Evolutionary conservation across 2,113 vertebrate species (phyloP).

Genomic region (Psittacara wagleri): DNA sequence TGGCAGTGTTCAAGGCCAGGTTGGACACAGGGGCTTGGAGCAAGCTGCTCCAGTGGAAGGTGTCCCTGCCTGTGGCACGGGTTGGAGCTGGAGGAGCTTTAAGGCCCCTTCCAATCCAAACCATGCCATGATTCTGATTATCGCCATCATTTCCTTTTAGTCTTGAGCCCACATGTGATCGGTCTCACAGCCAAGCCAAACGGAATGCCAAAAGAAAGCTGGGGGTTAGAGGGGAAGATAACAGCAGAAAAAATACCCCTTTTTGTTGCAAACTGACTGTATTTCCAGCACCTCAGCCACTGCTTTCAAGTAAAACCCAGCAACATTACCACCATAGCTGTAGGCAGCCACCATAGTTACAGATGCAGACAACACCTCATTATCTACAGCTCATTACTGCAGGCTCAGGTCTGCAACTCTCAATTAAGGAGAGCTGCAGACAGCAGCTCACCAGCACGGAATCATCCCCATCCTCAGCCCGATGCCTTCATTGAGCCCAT

Average conservation of each 20-base stretch:
- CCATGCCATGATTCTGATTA: neutral
- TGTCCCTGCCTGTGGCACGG: neutral
- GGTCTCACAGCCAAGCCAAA: neutral
- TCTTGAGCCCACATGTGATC: fast-evolving
- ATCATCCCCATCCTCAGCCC: neutral
- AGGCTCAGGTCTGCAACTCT: conserved; percentile 33
- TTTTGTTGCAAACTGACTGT: neutral
- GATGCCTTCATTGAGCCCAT: neutral
- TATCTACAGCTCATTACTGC: conserved; percentile 37
- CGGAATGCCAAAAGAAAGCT: fast-evolving
- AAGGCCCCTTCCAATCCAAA: neutral
- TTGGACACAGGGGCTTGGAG: too few species aligned
- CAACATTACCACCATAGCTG: neutral
- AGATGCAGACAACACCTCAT: conserved; percentile 55
- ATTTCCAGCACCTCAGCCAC: neutral
- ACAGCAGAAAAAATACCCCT: neutral
- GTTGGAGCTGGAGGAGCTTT: neutral
- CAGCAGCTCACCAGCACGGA: neutral
- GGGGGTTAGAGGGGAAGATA: neutral
- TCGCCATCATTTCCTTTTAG: neutral
- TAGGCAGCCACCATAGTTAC: neutral
- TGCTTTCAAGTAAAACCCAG: neutral
- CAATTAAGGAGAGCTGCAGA: neutral
- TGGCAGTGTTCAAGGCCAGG: too few species aligned
- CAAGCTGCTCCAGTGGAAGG: neutral